Percentiles rank a stretch among this genome's conserved stretches.
Evolutionary conservation across 2,888 invertebrate genomes (phyloP).

Genomic region (Lymantria dispar): DNA sequence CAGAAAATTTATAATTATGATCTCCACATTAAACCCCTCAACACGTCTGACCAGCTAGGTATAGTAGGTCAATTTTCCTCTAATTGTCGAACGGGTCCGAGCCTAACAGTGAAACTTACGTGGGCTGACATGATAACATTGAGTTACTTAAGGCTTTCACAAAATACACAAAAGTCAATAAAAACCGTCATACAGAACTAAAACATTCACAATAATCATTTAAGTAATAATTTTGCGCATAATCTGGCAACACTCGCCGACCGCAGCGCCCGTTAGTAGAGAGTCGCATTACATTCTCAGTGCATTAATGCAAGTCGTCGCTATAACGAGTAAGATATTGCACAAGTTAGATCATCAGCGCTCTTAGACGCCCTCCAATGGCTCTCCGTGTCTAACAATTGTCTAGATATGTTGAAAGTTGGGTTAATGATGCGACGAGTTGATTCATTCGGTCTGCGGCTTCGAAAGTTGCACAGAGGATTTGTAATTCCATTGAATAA

Average conservation of each 20-base stretch:
- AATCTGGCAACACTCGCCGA: conserved; percentile 32
- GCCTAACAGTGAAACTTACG: too few relatives aligned
- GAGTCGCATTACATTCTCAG: conserved; percentile 33
- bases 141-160: too few relatives aligned
- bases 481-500: neutral
- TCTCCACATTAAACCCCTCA: too few relatives aligned
- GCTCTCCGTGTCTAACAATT: conserved; percentile 39
- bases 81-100: too few relatives aligned
- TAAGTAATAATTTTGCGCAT: conserved; percentile 30
- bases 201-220: conserved; percentile 27
- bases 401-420: conserved; percentile 52
- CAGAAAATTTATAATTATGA: too few relatives aligned
- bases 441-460: conserved; percentile 55
- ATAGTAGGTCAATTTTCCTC: too few relatives aligned
- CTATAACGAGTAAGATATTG: conserved; percentile 67
- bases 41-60: too few relatives aligned
- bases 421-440: conserved; percentile 45
- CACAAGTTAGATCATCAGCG: conserved; percentile 69
- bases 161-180: conserved; percentile 10
- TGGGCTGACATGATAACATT: too few relatives aligned
- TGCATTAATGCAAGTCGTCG: conserved; percentile 60
- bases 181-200: conserved; percentile 10
- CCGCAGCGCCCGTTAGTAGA: conserved; percentile 29
- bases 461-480: conserved; percentile 13
- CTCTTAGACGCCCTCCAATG: conserved; percentile 47